Conservation (phyloP, 2,113 vertebrate species). For the Nymphicus hollandicus region DNA sequence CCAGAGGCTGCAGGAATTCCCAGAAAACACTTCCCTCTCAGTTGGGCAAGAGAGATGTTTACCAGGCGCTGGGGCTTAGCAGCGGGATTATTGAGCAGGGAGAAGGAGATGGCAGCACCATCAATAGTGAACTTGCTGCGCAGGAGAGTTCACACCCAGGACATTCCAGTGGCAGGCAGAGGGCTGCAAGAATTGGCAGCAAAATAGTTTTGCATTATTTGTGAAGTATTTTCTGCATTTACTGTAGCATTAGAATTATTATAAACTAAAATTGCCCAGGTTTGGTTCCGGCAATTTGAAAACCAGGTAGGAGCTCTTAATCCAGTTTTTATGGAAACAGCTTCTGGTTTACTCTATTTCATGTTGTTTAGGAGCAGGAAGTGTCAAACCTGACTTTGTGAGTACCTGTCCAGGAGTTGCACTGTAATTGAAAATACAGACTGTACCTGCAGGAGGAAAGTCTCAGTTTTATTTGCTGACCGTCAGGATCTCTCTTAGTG, state of each 20-base stretch:
- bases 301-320: background rate
- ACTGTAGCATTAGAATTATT: background rate
- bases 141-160: background rate
- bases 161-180: background rate
- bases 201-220: accelerated
- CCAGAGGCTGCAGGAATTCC: background rate
- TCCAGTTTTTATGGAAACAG: accelerated
- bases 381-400: background rate
- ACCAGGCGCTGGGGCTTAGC: background rate
- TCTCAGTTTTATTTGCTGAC: background rate
- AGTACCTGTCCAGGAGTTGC: background rate
- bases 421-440: background rate
- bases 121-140: background rate
- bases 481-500: background rate
- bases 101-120: background rate
- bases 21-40: background rate
- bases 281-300: background rate
- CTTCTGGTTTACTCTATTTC: background rate
- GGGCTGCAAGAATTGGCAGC: background rate
- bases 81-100: background rate
- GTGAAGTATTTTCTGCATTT: background rate
- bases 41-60: background rate
- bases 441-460: background rate
- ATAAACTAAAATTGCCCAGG: background rate
- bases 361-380: background rate